Evolutionary conservation across 2,113 vertebrate species (phyloP).

Genomic region (Sciurus niger): DNA sequence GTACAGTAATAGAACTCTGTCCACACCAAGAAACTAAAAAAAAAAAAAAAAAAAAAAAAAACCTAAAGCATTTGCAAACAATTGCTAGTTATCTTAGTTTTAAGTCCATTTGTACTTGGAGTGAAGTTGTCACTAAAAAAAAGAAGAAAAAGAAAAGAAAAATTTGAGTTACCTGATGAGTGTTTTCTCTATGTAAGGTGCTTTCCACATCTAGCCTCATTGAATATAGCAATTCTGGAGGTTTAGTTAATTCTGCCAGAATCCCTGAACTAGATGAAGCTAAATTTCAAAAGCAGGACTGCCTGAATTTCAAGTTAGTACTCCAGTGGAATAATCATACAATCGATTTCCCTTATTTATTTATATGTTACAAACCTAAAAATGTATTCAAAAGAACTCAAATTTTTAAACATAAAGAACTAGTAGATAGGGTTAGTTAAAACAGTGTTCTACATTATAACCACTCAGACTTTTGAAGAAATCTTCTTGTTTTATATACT

Average conservation of each 20-base stretch:
- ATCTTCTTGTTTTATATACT: neutral
- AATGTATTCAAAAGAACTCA: neutral
- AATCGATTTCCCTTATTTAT: neutral
- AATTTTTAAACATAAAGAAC: neutral
- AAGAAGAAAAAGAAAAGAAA: neutral
- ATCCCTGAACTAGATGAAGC: neutral
- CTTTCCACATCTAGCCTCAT: neutral
- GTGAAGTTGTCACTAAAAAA: neutral
- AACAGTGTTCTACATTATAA: neutral
- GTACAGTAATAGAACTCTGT: neutral
- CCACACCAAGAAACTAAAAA: neutral
- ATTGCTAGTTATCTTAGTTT: neutral
- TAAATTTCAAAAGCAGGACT: neutral
- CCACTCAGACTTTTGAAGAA: neutral
- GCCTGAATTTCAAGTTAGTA: neutral
- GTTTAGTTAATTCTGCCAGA: neutral
- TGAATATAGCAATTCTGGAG: neutral
- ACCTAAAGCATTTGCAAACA: neutral
- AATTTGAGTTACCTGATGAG: neutral
- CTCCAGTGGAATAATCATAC: neutral
- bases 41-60: neutral
- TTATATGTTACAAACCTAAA: neutral
- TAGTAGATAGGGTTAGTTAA: slow-evolving; percentile 13
- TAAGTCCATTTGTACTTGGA: neutral
- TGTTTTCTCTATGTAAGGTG: neutral